These are phyloP conservation scores for Limnephilus marmoratus DNA, from an alignment of 2,888 invertebrate species.

Conservation along the genomic window DNA sequence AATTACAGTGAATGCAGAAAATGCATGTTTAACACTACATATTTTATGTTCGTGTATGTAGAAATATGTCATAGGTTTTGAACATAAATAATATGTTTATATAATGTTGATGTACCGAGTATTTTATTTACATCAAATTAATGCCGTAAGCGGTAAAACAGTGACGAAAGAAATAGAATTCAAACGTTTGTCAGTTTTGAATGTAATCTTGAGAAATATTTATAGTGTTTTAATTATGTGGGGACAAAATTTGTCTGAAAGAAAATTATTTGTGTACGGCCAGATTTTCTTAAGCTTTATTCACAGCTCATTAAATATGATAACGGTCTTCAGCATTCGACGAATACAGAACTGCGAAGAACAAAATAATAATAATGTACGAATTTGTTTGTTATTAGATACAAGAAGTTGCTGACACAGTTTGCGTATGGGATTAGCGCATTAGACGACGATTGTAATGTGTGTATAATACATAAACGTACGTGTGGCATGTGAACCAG, in stretches of 20 bases:
- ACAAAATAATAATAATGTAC: not conserved
- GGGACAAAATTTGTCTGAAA: not conserved
- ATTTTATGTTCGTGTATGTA: not conserved
- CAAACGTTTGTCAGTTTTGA: not conserved
- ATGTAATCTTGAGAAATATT: not conserved
- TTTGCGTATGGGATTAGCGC: not conserved
- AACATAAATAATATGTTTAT: not conserved
- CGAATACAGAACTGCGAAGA: not conserved
- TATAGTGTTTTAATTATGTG: not conserved
- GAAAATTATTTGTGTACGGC: not conserved
- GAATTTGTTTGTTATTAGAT: not conserved
- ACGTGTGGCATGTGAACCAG: constrained; percentile 96
- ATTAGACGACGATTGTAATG: not conserved
- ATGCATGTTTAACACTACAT: not conserved
- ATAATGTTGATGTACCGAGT: not conserved
- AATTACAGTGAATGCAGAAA: not conserved
- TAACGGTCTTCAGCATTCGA: not conserved
- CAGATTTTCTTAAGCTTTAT: not conserved
- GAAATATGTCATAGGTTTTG: not conserved
- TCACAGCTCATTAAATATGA: not conserved
- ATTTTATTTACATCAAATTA: not conserved
- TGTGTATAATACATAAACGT: constrained; percentile 71
- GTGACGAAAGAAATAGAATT: not conserved
- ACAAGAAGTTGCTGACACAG: not conserved
- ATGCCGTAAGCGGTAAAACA: not conserved